phyloP scores from a whole-genome alignment of 2,797 vertebrate species.

The Anguilla megastoma region DNA sequence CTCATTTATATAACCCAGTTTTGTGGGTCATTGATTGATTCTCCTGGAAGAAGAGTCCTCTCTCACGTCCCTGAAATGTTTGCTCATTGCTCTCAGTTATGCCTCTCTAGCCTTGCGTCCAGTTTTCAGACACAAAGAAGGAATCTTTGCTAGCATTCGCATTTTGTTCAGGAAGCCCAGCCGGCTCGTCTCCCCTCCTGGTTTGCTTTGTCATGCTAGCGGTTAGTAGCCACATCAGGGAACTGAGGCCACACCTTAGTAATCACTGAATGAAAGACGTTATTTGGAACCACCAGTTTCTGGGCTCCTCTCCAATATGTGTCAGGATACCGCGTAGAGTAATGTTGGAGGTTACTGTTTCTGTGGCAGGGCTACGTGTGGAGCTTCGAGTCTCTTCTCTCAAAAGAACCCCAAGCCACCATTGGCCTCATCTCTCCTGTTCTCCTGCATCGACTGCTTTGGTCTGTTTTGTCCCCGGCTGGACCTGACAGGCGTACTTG shows the following conservation, averaged over 20 bases:
- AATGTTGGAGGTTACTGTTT: background rate
- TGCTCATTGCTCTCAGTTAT: background rate
- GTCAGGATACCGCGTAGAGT: background rate
- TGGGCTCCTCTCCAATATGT: slow-evolving; percentile 17
- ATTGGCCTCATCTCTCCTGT: background rate
- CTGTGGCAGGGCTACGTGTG: background rate
- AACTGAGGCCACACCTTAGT: slow-evolving; percentile 7
- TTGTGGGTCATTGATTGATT: background rate
- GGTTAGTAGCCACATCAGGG: background rate
- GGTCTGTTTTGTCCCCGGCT: background rate
- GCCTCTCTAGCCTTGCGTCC: background rate
- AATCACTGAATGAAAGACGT: slow-evolving; percentile 27
- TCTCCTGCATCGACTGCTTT: background rate
- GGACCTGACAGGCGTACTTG: background rate
- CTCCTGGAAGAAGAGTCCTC: background rate
- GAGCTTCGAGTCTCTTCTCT: background rate
- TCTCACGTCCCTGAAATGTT: background rate
- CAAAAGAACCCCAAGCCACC: background rate
- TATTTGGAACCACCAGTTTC: background rate
- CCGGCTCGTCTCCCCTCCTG: background rate
- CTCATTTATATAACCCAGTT: background rate
- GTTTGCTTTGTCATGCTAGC: background rate
- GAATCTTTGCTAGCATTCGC: background rate
- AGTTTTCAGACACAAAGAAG: background rate
- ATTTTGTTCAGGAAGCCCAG: background rate